phyloP scores from a whole-genome alignment of 2,797 vertebrate genomes.

The Chrosomus eos region DNA sequence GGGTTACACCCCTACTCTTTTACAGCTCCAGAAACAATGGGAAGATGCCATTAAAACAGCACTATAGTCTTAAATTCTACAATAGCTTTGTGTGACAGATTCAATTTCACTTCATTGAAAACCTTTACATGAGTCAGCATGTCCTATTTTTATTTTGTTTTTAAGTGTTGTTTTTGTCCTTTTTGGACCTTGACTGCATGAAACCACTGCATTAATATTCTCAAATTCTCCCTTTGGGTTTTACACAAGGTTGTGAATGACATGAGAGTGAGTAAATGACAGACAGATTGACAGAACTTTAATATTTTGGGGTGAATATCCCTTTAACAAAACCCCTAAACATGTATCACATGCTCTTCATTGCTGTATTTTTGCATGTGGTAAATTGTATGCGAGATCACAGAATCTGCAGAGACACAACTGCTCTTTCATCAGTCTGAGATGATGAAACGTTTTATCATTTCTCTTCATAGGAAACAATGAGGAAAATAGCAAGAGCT shows the following conservation, averaged over 20 bases:
- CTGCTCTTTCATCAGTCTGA: conserved; percentile 36
- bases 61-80: background rate
- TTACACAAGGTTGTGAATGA: background rate
- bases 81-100: background rate
- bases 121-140: background rate
- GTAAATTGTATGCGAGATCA: conserved; percentile 37
- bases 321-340: conserved; percentile 1
- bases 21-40: background rate
- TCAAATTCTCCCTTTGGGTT: background rate
- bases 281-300: background rate
- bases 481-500: conserved; percentile 2
- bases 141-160: background rate
- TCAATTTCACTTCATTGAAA: background rate
- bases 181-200: background rate
- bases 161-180: background rate
- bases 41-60: no score
- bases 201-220: background rate
- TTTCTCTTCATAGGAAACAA: conserved; percentile 50
- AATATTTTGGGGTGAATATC: background rate
- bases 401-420: conserved; percentile 33
- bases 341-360: background rate
- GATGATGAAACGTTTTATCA: conserved; percentile 51
- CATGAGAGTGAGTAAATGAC: background rate
- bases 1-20: no score
- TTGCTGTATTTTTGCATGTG: conserved; percentile 9